Evolutionary conservation across 2,888 invertebrate genomes (phyloP).

Genomic region (Eristalis arbustorum): DNA sequence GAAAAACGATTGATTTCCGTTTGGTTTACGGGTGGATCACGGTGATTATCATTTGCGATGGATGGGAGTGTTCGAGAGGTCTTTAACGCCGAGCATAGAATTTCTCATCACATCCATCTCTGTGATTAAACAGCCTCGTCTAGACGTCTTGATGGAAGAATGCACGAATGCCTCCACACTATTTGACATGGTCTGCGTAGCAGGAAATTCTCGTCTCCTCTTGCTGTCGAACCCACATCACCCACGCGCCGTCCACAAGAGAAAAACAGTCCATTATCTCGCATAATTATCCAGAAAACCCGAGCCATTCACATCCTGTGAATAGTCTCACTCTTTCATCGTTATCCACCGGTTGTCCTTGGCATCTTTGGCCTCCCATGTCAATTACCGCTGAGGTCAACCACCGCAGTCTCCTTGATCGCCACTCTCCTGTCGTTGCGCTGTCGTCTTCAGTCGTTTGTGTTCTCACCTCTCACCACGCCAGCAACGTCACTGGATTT

Average conservation of each 20-base stretch:
- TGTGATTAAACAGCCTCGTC: neutral
- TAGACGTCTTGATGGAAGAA: neutral
- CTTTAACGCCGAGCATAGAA: too few relatives aligned
- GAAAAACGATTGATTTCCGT: neutral
- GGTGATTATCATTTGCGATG: neutral
- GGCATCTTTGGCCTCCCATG: neutral
- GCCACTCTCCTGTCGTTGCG: too few relatives aligned
- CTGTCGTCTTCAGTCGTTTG: neutral
- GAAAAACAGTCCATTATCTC: neutral
- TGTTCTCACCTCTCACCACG: neutral
- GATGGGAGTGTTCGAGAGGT: neutral
- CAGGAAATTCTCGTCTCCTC: neutral
- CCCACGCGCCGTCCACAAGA: neutral
- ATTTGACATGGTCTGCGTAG: neutral
- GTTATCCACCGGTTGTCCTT: neutral
- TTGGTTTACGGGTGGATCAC: neutral
- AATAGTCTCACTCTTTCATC: neutral
- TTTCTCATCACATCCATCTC: neutral
- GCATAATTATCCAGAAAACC: neutral
- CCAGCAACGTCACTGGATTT: too few relatives aligned
- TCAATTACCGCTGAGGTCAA: neutral
- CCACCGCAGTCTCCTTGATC: neutral
- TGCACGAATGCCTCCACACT: neutral
- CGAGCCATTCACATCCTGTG: too few relatives aligned
- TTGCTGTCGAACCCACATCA: neutral